These are phyloP conservation scores for Xylocopa sonorina DNA, from an alignment of 1,140 invertebrate species.

Conservation along the genomic window DNA sequence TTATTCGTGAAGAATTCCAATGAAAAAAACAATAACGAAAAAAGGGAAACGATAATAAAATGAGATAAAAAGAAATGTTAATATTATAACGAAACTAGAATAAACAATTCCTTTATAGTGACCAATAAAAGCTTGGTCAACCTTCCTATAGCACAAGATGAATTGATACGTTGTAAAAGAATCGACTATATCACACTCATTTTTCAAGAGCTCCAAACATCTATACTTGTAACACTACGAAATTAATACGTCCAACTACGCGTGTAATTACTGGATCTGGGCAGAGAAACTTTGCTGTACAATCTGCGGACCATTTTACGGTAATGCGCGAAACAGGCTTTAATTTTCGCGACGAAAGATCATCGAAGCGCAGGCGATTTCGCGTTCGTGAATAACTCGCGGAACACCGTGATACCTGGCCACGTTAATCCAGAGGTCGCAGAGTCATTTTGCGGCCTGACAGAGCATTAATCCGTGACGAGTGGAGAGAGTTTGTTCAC, in stretches of 20 bases:
- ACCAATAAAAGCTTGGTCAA: too few relatives aligned
- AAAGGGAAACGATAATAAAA: too few relatives aligned
- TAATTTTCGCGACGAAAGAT: neutral
- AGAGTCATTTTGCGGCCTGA: neutral
- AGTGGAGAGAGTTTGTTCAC: slow-evolving; percentile 39
- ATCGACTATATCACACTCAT: too few relatives aligned
- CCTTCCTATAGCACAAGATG: too few relatives aligned
- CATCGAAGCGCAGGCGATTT: neutral
- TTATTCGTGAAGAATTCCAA: too few relatives aligned
- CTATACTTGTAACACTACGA: neutral
- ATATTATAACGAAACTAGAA: too few relatives aligned
- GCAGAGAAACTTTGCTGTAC: neutral
- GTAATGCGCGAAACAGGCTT: slow-evolving; percentile 1
- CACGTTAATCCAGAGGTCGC: slow-evolving; percentile 7
- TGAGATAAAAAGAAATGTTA: too few relatives aligned
- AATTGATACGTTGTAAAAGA: too few relatives aligned
- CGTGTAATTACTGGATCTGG: neutral
- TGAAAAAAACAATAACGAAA: too few relatives aligned
- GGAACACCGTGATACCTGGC: neutral
- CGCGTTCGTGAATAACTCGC: neutral
- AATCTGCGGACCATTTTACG: neutral
- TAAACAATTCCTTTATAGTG: too few relatives aligned
- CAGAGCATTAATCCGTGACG: slow-evolving; percentile 13
- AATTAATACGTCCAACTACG: neutral
- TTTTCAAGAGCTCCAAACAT: too few relatives aligned